Evolutionary conservation across 2,888 invertebrate species (phyloP), one percentile per base, ranked within the genome.

Genomic region (Hydropsyche betteni): DNA sequence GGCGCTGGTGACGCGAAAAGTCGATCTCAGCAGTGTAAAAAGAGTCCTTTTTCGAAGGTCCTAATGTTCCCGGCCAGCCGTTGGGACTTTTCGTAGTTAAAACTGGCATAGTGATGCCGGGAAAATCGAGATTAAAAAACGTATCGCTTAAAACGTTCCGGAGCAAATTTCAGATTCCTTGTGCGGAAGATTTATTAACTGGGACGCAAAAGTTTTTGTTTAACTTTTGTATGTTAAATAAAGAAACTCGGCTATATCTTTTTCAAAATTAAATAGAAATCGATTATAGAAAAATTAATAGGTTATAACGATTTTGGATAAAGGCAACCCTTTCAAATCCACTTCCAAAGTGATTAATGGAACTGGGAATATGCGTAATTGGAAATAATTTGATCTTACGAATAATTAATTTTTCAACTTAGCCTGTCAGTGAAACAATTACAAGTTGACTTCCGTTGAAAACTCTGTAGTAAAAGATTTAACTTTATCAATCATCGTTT

Each of bases 391-490:
- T 64, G 14, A 64, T 64, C 34, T 36, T 34, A n/a, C n/a, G 36
- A 64, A 33, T 64, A 64, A 64, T 64, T 24, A 64, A 64, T 64
- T 64, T 64, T 64, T n/a, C 64, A 64, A 34, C 64, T n/a, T 6
- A 64, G 34, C 64, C 64, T 34, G 64, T 64, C 64, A 64, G 12
- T 36, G 10, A 64, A 64, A 64, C 34, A 64, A 64, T 64, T 64
- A 64, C 34, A 64, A 64, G 34, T 64, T 64, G 36, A 36, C 36
- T 64, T 64, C 64, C 36, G 44, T 44, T 44, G 44, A 44, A 44
- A 44, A 44, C 44, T 44, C 10, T 44, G 44, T 44, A 44, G 10
- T 44, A 2, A 44, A 44, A 44, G 44, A 44, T 44, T 44, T 44
- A 44, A 44, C 44, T 44, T 44, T 44, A 44, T 44, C 44, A 44